Conservation (phyloP, 1,140 invertebrate species). For the Aethina tumida region DNA sequence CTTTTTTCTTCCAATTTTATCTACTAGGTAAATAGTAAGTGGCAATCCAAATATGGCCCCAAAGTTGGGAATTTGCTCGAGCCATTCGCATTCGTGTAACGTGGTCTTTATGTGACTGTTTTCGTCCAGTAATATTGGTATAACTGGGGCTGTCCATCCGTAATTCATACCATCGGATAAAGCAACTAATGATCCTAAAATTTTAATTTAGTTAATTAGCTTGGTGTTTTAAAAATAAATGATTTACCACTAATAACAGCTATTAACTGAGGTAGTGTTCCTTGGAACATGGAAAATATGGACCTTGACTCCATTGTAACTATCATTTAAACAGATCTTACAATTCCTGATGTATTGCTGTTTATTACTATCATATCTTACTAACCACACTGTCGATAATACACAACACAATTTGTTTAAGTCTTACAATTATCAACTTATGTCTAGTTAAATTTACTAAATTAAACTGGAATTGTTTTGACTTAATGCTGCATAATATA, state of each 20-base stretch:
- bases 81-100: conserved; percentile 40
- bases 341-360: too few species aligned
- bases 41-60: conserved; percentile 48
- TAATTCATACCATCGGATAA: conserved; percentile 12
- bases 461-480: too few species aligned
- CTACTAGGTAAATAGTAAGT: conserved; percentile 39
- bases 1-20: conserved; percentile 48
- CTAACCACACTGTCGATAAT: too few species aligned
- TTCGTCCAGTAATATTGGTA: conserved; percentile 36
- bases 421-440: too few species aligned
- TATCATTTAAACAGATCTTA: too few species aligned
- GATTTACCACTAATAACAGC: conserved; percentile 3
- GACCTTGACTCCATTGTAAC: too few species aligned
- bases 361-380: too few species aligned
- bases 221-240: too few species aligned
- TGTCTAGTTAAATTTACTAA: too few species aligned
- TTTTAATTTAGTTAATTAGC: too few species aligned
- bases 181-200: conserved; percentile 7
- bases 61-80: conserved; percentile 47
- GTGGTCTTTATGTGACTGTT: conserved; percentile 21
- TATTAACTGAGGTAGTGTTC: conserved; percentile 3
- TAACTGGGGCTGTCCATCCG: conserved; percentile 49
- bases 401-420: too few species aligned
- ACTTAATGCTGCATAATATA: too few species aligned
- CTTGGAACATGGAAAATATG: conserved; percentile 3